Conservation (phyloP, 2,113 vertebrate species). For the Oxyruncus cristatus region DNA sequence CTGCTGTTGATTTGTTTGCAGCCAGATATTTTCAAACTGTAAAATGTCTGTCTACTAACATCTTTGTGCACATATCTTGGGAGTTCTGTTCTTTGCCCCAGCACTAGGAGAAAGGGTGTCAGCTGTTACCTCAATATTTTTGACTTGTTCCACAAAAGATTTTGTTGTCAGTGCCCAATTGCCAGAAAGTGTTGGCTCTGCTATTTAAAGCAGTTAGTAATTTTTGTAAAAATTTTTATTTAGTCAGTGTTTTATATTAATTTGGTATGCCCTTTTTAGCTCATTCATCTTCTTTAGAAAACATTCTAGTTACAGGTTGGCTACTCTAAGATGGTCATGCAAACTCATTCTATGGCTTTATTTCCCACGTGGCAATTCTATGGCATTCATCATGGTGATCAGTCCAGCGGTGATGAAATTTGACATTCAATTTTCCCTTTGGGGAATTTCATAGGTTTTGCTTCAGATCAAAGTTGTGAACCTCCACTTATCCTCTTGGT, state of each 20-base stretch:
- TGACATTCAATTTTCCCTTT: not conserved
- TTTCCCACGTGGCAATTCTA: not conserved
- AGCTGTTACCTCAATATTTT: not conserved
- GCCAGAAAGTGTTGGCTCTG: not conserved
- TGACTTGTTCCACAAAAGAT: not conserved
- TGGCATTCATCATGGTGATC: not conserved
- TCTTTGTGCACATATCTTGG: not conserved
- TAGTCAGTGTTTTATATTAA: not conserved
- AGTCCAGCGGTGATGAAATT: not conserved
- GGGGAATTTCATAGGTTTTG: not conserved
- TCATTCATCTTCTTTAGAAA: not conserved
- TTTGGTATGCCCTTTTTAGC: not conserved
- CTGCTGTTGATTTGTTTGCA: not conserved
- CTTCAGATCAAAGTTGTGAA: not conserved
- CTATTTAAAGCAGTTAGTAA: not conserved
- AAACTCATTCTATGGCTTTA: not conserved
- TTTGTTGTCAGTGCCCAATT: not conserved
- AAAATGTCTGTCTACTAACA: not conserved
- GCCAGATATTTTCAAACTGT: not conserved
- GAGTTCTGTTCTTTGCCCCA: not conserved
- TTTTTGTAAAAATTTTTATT: not conserved
- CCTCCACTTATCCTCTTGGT: not conserved
- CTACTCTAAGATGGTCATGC: not conserved
- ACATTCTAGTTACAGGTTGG: not conserved
- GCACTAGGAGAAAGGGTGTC: not conserved